Conservation (phyloP, 2,797 vertebrate genomes). For the Clarias laeviceps region DNA sequence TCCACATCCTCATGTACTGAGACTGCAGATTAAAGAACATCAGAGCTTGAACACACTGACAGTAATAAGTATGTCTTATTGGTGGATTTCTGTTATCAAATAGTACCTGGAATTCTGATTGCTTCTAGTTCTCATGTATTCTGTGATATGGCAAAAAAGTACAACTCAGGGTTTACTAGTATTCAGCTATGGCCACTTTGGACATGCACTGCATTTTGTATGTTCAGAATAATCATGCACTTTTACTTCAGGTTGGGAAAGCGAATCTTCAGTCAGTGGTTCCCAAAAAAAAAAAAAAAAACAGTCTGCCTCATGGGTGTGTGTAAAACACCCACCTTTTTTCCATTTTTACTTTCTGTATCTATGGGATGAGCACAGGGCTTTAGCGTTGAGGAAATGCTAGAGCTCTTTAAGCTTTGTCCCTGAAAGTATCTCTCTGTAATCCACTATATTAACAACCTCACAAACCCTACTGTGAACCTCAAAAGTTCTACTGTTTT, state of each 20-base stretch:
- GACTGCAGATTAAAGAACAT: slow-evolving; percentile 64
- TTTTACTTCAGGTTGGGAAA: slow-evolving; percentile 78
- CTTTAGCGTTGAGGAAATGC: slow-evolving; percentile 63
- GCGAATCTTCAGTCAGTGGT: slow-evolving; percentile 73
- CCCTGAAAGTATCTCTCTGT: slow-evolving; percentile 63
- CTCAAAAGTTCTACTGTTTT: slow-evolving; percentile 98
- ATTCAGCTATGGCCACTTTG: slow-evolving; percentile 72
- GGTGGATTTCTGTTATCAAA: slow-evolving; percentile 47
- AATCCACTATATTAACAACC: slow-evolving; percentile 82
- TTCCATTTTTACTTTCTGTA: slow-evolving; percentile 56
- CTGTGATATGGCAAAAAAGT: slow-evolving; percentile 69
- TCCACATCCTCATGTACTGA: slow-evolving; percentile 55
- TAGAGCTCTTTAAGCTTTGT: slow-evolving; percentile 64
- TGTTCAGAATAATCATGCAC: slow-evolving; percentile 73
- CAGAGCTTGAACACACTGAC: slow-evolving; percentile 45
- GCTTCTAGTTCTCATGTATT: slow-evolving; percentile 69
- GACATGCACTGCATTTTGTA: slow-evolving; percentile 58
- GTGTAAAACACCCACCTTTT: slow-evolving; percentile 64
- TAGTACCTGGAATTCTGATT: slow-evolving; percentile 62
- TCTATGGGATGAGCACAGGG: slow-evolving; percentile 59
- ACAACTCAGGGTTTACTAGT: slow-evolving; percentile 81
- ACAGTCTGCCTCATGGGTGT: slow-evolving; percentile 77
- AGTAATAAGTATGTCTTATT: slow-evolving; percentile 34
- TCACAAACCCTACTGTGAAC: slow-evolving; percentile 94
- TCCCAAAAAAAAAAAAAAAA: slow-evolving; percentile 60